Evolutionary conservation across 2,888 invertebrate genomes (phyloP).

Genomic region (Melieria omissa): DNA sequence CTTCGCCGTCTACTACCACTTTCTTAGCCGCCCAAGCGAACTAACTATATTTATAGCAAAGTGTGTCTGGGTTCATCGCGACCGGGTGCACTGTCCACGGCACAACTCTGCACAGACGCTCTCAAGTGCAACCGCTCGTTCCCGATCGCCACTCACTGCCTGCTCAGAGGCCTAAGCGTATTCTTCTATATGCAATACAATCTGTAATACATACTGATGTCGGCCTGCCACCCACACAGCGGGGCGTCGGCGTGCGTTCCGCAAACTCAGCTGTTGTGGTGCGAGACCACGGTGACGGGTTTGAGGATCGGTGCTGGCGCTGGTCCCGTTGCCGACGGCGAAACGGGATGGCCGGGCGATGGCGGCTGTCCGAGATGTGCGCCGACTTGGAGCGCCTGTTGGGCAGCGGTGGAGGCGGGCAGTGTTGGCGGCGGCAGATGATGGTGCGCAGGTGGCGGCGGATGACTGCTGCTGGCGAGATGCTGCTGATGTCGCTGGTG

Average conservation of each 20-base stretch:
- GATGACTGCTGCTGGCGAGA: constrained; percentile 33
- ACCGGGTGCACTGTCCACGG: no score
- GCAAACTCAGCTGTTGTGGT: constrained; percentile 69
- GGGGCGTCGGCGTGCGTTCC: neutral
- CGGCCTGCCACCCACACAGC: neutral
- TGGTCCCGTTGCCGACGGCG: constrained; percentile 44
- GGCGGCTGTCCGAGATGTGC: constrained; percentile 60
- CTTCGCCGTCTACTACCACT: no score
- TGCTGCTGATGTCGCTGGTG: constrained; percentile 63
- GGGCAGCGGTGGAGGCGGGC: constrained; percentile 48
- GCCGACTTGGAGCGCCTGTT: constrained; percentile 56
- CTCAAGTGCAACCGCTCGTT: no score
- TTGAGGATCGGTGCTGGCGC: constrained; percentile 67
- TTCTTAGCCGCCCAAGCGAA: no score
- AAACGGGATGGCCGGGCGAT: constrained; percentile 45
- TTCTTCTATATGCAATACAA: no score
- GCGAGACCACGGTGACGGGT: constrained; percentile 70
- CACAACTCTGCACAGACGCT: no score
- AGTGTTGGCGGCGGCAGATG: constrained; percentile 59
- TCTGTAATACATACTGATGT: no score
- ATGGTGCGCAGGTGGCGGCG: constrained; percentile 45
- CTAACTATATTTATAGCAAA: no score
- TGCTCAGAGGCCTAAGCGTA: no score
- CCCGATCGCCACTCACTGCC: no score
- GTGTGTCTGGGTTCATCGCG: no score